phyloP scores from a whole-genome alignment of 2,888 invertebrate genomes.

The Xylophagus ater region DNA sequence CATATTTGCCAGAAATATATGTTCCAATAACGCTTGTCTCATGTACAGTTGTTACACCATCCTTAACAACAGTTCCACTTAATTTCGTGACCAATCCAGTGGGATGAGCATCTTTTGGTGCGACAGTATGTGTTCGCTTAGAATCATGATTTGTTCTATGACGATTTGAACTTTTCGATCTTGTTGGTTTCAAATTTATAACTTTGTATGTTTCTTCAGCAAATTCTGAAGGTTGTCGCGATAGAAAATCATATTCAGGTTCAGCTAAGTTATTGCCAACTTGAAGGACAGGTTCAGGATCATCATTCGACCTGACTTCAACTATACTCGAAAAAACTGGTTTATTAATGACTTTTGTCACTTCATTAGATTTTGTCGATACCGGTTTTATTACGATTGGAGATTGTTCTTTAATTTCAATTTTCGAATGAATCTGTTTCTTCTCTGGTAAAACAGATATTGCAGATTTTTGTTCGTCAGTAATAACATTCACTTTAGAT shows the following conservation, averaged over 20 bases:
- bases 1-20: conserved; percentile 77
- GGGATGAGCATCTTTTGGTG: conserved; percentile 52
- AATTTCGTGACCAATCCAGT: conserved; percentile 73
- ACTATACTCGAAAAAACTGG: conserved; percentile 44
- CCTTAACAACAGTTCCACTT: conserved; percentile 72
- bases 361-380: conserved; percentile 17
- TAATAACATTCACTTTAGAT: conserved; percentile 33
- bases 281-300: conserved; percentile 45
- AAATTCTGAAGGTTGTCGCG: conserved; percentile 72
- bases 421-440: conserved; percentile 31
- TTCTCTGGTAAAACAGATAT: conserved; percentile 17
- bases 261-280: conserved; percentile 64
- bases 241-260: conserved; percentile 75
- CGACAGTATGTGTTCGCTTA: conserved; percentile 39
- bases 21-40: conserved; percentile 86
- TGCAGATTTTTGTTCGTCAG: conserved; percentile 33
- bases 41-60: conserved; percentile 72
- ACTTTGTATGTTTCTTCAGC: conserved; percentile 78
- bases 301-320: conserved; percentile 40
- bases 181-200: conserved; percentile 63
- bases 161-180: conserved; percentile 29
- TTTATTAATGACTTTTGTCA: conserved; percentile 4
- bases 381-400: conserved; percentile 29
- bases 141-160: conserved; percentile 26
- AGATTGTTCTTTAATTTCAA: conserved; percentile 29